These are phyloP conservation scores for Halichoerus grypus DNA, from an alignment of 2,113 vertebrate genomes.

Conservation along the genomic window DNA sequence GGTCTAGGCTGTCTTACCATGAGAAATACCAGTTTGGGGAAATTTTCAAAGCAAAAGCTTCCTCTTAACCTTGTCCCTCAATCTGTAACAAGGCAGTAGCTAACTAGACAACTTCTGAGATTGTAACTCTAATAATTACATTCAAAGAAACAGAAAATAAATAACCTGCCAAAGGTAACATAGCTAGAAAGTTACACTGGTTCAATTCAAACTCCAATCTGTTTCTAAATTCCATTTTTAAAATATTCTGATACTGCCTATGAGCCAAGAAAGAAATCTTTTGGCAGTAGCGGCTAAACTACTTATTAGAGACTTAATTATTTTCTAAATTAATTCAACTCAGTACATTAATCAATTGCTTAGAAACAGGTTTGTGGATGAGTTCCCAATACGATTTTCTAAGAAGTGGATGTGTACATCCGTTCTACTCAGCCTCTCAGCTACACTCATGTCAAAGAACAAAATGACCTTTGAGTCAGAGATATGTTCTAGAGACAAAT, in stretches of 20 bases:
- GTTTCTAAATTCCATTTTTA: conserved; percentile 50
- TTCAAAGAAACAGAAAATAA: conserved; percentile 52
- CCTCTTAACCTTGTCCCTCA: conserved; percentile 27
- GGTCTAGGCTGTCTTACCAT: neutral
- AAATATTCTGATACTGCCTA: conserved; percentile 20
- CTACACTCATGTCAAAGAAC: conserved; percentile 24
- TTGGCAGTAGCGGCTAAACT: neutral
- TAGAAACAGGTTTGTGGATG: neutral
- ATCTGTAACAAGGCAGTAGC: neutral
- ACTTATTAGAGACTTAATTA: neutral
- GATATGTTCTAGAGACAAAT: conserved; percentile 28
- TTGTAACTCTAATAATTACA: conserved; percentile 21
- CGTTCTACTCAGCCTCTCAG: conserved; percentile 18
- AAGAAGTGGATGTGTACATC: neutral
- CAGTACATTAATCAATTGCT: neutral
- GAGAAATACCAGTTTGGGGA: neutral
- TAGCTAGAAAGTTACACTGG: neutral
- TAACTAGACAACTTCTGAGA: conserved; percentile 52
- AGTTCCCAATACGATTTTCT: neutral
- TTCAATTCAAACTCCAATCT: conserved; percentile 4
- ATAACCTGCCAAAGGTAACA: neutral
- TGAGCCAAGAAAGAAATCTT: conserved; percentile 14
- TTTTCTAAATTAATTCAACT: conserved; percentile 57
- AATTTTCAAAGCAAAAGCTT: conserved; percentile 60
- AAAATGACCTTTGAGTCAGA: conserved; percentile 59